Base-by-base conservation (phyloP, 2,797 vertebrate species). In the Aphelocoma californica region DNA sequence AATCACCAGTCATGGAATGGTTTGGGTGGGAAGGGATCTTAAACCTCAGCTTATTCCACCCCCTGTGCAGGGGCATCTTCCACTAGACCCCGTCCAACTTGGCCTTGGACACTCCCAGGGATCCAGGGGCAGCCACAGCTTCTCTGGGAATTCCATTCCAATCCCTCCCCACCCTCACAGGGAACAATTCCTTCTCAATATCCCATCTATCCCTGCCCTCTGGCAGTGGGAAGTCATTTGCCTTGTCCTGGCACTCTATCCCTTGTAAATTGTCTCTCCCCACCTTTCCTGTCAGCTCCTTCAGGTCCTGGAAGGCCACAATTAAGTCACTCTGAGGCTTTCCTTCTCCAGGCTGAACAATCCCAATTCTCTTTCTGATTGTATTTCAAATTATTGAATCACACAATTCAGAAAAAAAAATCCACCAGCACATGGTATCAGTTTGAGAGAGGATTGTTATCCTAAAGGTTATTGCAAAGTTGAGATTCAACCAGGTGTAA, bases 71-170 rank as follows among this genome's bases (percentile, higher is more conserved):
- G 32, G 38, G 28, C 20, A 20, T 16, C 44, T 65, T 10, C 23
- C 8, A 10, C 34, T 4, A 50, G 31, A 20, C 4, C 25, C 40
- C 1, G 1, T 42, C 34, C 31, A 65, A 0, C 28, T 23, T 29
- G 23, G 58, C 18, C 50, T 57, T 34, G 74, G 84, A 9, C 31
- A 14, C 18, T 54, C 0, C 26, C 57, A 79, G 36, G 15, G 50
- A 32, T 50, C 36, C 45, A 60, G 50, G 21, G 15, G 26, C 79
- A 81, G 45, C 2, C 65, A 31, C 16, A 42, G 45, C 51, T 87
- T 1, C 58, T 65, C 58, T 79, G 66, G 42, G 23, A 18, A 72
- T 14, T 34, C 58, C 38, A 47, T 56, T 17, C 66, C 36, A 50
- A 10, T 26, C 32, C 31, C 28, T 24, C 18, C 1, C 14, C n/a